phyloP scores from a whole-genome alignment of 2,797 vertebrate genomes.

The Lepus oiostolus region DNA sequence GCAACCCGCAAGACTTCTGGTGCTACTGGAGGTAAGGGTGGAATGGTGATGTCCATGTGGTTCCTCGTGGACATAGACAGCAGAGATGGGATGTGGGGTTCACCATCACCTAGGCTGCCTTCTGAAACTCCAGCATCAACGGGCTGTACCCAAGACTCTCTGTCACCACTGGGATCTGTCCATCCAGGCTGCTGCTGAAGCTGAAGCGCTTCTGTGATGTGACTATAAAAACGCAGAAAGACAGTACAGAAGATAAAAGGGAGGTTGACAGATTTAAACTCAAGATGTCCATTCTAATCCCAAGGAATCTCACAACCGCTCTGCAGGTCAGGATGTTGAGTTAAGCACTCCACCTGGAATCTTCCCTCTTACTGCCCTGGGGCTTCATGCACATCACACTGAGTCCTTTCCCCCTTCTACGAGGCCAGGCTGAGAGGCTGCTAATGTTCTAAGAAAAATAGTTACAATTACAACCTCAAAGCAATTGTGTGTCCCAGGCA shows the following conservation, averaged over 20 bases:
- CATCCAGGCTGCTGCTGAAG: constrained; percentile 89
- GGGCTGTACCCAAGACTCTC: constrained; percentile 86
- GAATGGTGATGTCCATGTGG: constrained; percentile 97
- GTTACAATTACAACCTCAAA: constrained; percentile 60
- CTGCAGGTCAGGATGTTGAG: neutral
- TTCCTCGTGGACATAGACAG: constrained; percentile 96
- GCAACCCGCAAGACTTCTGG: constrained; percentile 95
- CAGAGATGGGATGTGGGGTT: constrained; percentile 94
- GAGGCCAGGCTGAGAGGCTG: constrained; percentile 1
- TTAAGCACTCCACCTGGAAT: neutral
- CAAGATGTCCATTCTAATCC: constrained; percentile 31
- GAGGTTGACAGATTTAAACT: constrained; percentile 49
- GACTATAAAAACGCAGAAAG: constrained; percentile 87
- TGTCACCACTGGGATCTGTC: constrained; percentile 91
- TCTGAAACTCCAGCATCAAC: constrained; percentile 87
- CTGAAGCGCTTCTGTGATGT: constrained; percentile 92
- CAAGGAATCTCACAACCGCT: neutral
- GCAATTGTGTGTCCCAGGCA: constrained; percentile 44
- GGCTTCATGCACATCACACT: constrained; percentile 45
- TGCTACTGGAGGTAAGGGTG: constrained; percentile 94
- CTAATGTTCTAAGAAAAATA: constrained; percentile 64
- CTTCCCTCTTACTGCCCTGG: constrained; percentile 13
- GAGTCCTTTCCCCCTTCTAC: constrained; percentile 38
- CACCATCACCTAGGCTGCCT: constrained; percentile 90
- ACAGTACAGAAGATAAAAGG: constrained; percentile 28